Evolutionary conservation across 2,888 invertebrate species (phyloP).

Genomic region (Luffia ferchaultella): DNA sequence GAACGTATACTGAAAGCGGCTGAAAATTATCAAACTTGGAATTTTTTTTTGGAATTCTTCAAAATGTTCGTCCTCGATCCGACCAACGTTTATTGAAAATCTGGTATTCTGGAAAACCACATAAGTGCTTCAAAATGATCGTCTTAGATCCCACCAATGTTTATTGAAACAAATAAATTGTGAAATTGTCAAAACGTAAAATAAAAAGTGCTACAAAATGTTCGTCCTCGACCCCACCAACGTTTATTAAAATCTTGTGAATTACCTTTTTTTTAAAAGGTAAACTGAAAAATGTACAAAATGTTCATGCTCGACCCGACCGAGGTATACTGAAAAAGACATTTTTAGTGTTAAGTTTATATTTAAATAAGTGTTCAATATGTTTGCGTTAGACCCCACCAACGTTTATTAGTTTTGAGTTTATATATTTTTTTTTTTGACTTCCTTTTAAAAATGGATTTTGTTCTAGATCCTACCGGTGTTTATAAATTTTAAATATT

Average conservation of each 20-base stretch:
- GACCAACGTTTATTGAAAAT: conserved; percentile 53
- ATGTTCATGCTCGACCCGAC: conserved; percentile 2
- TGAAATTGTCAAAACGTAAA: too few relatives aligned
- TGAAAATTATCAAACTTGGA: conserved; percentile 2
- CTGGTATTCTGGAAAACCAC: conserved; percentile 15
- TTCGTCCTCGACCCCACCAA: too few relatives aligned
- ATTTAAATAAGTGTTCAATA: conserved; percentile 15
- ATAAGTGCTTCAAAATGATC: conserved; percentile 12
- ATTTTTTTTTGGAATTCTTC: conserved; percentile 2
- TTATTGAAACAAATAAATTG: too few relatives aligned
- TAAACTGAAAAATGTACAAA: too few relatives aligned
- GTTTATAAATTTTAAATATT: conserved; percentile 28
- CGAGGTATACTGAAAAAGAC: conserved; percentile 25
- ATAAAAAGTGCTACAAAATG: too few relatives aligned
- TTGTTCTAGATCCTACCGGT: conserved; percentile 41
- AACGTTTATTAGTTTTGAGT: conserved; percentile 26
- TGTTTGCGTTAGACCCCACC: conserved; percentile 26
- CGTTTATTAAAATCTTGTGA: too few relatives aligned
- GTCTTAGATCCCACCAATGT: background rate
- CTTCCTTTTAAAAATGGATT: conserved; percentile 29
- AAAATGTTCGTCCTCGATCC: conserved; percentile 54
- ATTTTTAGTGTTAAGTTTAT: conserved; percentile 18
- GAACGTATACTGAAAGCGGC: conserved; percentile 10
- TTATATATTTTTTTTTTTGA: conserved; percentile 10
- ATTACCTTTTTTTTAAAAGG: too few relatives aligned